phyloP scores from a whole-genome alignment of 2,797 vertebrate genomes.

The Alectoris magna region DNA sequence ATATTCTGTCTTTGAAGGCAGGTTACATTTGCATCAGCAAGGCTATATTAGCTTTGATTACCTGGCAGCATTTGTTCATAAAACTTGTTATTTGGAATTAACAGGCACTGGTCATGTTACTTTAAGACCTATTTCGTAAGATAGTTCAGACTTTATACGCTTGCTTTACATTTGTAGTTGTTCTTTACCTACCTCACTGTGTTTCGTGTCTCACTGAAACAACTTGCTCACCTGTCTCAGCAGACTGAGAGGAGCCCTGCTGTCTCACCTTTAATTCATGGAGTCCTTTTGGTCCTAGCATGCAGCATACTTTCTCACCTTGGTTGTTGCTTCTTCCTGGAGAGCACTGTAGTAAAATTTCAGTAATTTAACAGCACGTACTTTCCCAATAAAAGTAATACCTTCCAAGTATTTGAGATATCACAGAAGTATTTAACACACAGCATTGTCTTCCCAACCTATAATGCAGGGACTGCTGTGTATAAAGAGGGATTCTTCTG shows the following conservation, averaged over 20 bases:
- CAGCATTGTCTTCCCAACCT: not conserved
- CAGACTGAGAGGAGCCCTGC: not conserved
- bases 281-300: not conserved
- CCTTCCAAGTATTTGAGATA: not conserved
- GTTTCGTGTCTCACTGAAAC: not conserved
- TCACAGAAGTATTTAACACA: not conserved
- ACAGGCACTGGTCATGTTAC: not conserved
- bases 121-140: not conserved
- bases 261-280: not conserved
- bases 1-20: not conserved
- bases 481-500: not conserved
- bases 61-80: not conserved
- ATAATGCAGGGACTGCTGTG: not conserved
- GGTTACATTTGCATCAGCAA: not conserved
- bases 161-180: not conserved
- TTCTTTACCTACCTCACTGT: not conserved
- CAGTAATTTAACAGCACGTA: not conserved
- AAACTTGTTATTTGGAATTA: not conserved
- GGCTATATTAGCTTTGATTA: not conserved
- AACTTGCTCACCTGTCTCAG: not conserved
- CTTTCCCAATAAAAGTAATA: not conserved
- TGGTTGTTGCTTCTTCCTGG: not conserved
- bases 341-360: not conserved
- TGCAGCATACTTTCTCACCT: not conserved
- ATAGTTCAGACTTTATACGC: not conserved